Conservation (phyloP, 2,888 invertebrate genomes). For the Hirtodrosophila confusa region DNA sequence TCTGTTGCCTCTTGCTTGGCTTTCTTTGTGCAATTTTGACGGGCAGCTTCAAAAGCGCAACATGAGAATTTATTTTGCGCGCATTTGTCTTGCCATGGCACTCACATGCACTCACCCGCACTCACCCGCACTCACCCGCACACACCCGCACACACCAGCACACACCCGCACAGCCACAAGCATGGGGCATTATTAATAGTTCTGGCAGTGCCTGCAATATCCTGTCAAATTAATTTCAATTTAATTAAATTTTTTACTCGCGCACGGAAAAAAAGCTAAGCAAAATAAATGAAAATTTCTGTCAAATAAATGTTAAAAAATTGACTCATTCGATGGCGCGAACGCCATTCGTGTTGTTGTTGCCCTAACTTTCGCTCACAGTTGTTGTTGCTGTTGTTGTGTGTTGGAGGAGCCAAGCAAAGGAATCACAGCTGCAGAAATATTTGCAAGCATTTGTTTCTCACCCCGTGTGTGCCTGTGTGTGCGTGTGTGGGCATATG, state of each 20-base stretch:
- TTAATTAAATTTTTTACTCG: conserved; percentile 70
- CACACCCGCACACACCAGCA: conserved; percentile 16
- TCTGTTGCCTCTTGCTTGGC: conserved; percentile 21
- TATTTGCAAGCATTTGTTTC: conserved; percentile 76
- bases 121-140: conserved; percentile 19
- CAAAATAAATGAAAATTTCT: conserved; percentile 76
- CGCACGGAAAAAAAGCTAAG: conserved; percentile 37
- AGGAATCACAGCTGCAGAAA: conserved; percentile 76
- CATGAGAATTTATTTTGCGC: conserved; percentile 75
- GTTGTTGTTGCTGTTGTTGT: conserved; percentile 19
- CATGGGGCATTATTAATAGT: conserved; percentile 74
- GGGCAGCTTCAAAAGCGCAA: conserved; percentile 72
- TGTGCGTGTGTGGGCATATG: conserved; percentile 15
- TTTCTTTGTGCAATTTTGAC: conserved; percentile 67
- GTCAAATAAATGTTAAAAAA: conserved; percentile 81
- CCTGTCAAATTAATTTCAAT: conserved; percentile 81
- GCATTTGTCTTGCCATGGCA: conserved; percentile 69
- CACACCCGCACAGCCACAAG: too few relatives aligned
- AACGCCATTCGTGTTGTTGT: conserved; percentile 1
- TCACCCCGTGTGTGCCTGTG: conserved; percentile 38
- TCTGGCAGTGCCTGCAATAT: conserved; percentile 66
- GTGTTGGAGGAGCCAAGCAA: conserved; percentile 12
- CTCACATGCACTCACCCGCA: conserved; percentile 44
- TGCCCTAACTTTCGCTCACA: neutral
- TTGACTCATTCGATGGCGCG: conserved; percentile 69